Percentiles rank a stretch among this genome's conserved stretches.
Evolutionary conservation across 2,888 invertebrate genomes (phyloP).

Genomic region (Tenthredo mesomela): DNA sequence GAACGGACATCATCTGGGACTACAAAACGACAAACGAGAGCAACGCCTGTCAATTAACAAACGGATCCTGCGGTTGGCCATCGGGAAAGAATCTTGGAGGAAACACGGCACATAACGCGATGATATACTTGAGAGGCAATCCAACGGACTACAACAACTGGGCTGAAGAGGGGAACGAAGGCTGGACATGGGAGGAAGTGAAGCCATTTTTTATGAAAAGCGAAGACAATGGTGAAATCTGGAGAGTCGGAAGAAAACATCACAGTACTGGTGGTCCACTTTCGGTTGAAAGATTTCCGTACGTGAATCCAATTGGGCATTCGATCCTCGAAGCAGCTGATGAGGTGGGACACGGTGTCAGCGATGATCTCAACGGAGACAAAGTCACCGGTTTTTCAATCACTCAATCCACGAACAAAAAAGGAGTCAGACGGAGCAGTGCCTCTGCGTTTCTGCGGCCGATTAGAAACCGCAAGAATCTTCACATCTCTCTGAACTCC

Average conservation of each 20-base stretch:
- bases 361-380: constrained; percentile 79
- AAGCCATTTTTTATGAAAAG: constrained; percentile 86
- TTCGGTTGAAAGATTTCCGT: constrained; percentile 83
- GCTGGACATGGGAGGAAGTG: constrained; percentile 90
- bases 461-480: constrained; percentile 79
- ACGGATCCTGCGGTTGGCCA: constrained; percentile 83
- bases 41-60: constrained; percentile 80
- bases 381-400: constrained; percentile 81
- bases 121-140: constrained; percentile 91
- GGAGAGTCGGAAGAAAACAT: constrained; percentile 81
- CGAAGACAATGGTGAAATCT: constrained; percentile 84
- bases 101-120: constrained; percentile 87
- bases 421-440: constrained; percentile 83
- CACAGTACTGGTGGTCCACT: constrained; percentile 83
- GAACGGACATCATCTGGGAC: constrained; percentile 84
- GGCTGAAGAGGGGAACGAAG: constrained; percentile 85
- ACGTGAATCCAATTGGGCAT: constrained; percentile 82
- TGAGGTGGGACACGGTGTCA: constrained; percentile 83
- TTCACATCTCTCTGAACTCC: constrained; percentile 83
- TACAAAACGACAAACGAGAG: constrained; percentile 84
- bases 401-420: constrained; percentile 83
- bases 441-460: constrained; percentile 84
- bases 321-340: constrained; percentile 83
- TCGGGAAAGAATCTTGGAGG: constrained; percentile 88
- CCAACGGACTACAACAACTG: constrained; percentile 88